Percentiles rank a stretch among this genome's conserved stretches.
These are phyloP conservation scores for Pteromalus puparum DNA, from an alignment of 1,140 invertebrate species.

Conservation along the genomic window DNA sequence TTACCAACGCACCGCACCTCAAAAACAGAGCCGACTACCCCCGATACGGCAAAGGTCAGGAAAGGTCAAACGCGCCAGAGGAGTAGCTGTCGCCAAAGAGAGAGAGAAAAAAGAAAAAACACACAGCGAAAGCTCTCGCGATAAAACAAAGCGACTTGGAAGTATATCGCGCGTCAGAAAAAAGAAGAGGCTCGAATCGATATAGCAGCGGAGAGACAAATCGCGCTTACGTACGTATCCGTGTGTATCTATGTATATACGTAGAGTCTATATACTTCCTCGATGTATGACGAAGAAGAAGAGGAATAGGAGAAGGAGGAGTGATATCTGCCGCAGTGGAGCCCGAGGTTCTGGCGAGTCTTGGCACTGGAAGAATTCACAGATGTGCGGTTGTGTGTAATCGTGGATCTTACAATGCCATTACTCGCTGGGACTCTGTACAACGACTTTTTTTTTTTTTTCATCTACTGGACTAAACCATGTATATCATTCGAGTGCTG, in stretches of 20 bases:
- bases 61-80: background rate
- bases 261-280: background rate
- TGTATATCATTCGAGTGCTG: background rate
- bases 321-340: conserved; percentile 5
- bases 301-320: background rate
- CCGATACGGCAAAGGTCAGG: background rate
- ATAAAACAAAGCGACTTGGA: background rate
- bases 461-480: background rate
- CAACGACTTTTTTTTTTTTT: conserved; percentile 5
- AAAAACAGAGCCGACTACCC: background rate
- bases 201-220: background rate
- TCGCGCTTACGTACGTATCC: background rate
- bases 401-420: conserved; percentile 77
- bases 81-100: too few species aligned
- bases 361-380: conserved; percentile 77
- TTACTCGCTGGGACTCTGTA: conserved; percentile 69
- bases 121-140: too few species aligned
- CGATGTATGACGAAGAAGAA: background rate
- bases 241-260: background rate
- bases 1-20: background rate
- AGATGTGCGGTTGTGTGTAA: conserved; percentile 74
- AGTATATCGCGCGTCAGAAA: too few species aligned
- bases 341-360: conserved; percentile 70
- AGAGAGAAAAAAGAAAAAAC: too few species aligned
- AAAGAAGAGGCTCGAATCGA: conserved; percentile 5